phyloP scores from a whole-genome alignment of 2,797 vertebrate genomes.

The Scleropages formosus region DNA sequence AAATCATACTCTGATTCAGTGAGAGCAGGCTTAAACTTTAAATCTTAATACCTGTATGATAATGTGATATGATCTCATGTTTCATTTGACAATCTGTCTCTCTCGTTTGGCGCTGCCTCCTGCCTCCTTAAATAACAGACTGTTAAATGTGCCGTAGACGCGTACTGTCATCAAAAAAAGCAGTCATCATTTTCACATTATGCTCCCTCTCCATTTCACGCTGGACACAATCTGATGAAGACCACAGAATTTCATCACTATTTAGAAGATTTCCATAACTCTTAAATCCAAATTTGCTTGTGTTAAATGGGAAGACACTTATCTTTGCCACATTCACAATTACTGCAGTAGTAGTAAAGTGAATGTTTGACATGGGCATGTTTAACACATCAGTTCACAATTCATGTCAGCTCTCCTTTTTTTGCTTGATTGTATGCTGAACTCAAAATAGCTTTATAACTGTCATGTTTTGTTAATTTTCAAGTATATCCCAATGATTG shows the following conservation, averaged over 20 bases:
- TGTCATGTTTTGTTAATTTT: slow-evolving; percentile 70
- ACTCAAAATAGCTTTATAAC: slow-evolving; percentile 62
- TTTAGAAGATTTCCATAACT: not conserved
- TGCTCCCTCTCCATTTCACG: not conserved
- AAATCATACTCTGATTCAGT: too few species aligned
- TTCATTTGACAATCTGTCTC: not conserved
- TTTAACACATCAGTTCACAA: too few species aligned
- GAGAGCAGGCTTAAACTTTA: too few species aligned
- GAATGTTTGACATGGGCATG: too few species aligned
- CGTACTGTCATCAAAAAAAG: not conserved
- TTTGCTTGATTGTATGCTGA: not conserved
- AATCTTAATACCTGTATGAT: too few species aligned
- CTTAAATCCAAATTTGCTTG: not conserved
- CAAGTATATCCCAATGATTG: slow-evolving; percentile 69
- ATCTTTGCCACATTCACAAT: too few species aligned
- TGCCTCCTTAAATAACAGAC: not conserved
- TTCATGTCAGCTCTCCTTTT: too few species aligned
- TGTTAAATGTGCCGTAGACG: not conserved
- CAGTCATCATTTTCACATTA: not conserved
- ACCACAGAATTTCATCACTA: too few species aligned
- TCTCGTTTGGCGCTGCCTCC: not conserved
- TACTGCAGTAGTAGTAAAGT: not conserved
- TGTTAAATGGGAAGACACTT: not conserved
- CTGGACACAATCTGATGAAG: not conserved
- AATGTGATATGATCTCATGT: not conserved